These are phyloP conservation scores for Poeciliopsis gracilis DNA, from an alignment of 2,797 vertebrate genomes.

Conservation along the genomic window DNA sequence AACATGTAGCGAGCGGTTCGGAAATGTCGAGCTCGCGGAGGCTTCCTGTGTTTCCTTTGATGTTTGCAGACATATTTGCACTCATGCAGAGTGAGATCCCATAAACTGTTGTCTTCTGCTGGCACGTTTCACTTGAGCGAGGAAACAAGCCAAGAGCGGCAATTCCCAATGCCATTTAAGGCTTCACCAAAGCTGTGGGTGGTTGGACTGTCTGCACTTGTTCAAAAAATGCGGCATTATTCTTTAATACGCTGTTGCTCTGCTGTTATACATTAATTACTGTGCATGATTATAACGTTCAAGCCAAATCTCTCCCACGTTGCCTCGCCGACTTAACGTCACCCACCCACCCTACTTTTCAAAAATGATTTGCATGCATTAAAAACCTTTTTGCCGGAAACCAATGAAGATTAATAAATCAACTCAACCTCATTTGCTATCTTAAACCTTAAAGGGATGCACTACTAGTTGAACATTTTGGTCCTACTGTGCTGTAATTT, in stretches of 20 bases:
- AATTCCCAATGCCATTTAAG: slow-evolving; percentile 53
- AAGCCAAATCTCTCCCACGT: slow-evolving; percentile 42
- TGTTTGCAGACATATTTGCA: slow-evolving; percentile 23
- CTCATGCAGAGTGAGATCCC: slow-evolving; percentile 12
- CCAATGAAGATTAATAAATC: not conserved
- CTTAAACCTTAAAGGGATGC: not conserved
- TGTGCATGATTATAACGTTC: slow-evolving; percentile 24
- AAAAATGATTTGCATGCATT: slow-evolving; percentile 6
- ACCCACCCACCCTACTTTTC: slow-evolving; percentile 41
- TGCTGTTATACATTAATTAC: slow-evolving; percentile 44
- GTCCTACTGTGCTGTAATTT: too few relatives aligned
- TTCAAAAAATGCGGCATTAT: slow-evolving; percentile 56
- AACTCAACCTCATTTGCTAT: not conserved
- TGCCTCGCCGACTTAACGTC: not conserved
- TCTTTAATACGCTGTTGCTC: slow-evolving; percentile 19
- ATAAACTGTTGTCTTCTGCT: slow-evolving; percentile 20
- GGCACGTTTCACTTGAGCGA: slow-evolving; percentile 31
- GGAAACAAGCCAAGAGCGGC: slow-evolving; percentile 37
- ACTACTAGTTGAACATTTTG: too few relatives aligned
- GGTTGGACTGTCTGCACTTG: slow-evolving; percentile 29
- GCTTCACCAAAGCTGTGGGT: slow-evolving; percentile 35
- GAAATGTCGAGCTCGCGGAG: not conserved
- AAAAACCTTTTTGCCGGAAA: slow-evolving; percentile 14
- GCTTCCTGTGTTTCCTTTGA: slow-evolving; percentile 19
- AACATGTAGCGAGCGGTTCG: slow-evolving; percentile 9